Evolutionary conservation across 2,113 vertebrate genomes (phyloP).

Genomic region (Phrynocephalus versicolor): DNA sequence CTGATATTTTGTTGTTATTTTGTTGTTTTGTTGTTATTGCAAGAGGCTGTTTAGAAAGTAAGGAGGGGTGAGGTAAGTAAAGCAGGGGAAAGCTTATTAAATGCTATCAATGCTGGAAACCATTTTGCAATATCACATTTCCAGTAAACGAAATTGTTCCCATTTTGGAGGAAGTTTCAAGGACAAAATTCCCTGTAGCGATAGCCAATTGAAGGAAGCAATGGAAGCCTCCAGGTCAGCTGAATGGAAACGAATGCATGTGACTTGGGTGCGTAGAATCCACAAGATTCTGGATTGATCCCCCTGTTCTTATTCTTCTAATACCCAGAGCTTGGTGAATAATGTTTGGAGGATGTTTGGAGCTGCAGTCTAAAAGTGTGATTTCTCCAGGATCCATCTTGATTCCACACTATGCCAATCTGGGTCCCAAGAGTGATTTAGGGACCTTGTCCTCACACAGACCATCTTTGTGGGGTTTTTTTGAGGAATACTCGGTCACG

Average conservation of each 20-base stretch:
- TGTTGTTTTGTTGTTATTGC: neutral
- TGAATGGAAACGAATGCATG: neutral
- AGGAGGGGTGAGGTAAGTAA: neutral
- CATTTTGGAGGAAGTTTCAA: slow-evolving; percentile 2
- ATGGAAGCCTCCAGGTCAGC: neutral
- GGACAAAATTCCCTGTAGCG: neutral
- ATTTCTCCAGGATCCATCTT: too few species aligned
- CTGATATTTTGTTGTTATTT: slow-evolving; percentile 6
- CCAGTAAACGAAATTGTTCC: slow-evolving; percentile 7
- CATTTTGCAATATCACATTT: slow-evolving; percentile 11
- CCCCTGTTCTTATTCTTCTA: too few species aligned
- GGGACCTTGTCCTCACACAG: too few species aligned
- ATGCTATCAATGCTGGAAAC: slow-evolving; percentile 9
- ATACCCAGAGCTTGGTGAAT: too few species aligned
- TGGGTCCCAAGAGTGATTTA: too few species aligned
- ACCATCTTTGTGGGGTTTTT: too few species aligned
- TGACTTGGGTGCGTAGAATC: too few species aligned
- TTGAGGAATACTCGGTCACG: too few species aligned
- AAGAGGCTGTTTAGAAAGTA: neutral
- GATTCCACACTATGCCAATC: too few species aligned
- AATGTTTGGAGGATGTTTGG: too few species aligned
- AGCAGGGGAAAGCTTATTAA: neutral
- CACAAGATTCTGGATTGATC: too few species aligned
- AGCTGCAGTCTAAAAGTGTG: too few species aligned
- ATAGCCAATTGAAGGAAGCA: neutral